Conservation (phyloP, 2,113 vertebrate species). For the Crocuta crocuta region DNA sequence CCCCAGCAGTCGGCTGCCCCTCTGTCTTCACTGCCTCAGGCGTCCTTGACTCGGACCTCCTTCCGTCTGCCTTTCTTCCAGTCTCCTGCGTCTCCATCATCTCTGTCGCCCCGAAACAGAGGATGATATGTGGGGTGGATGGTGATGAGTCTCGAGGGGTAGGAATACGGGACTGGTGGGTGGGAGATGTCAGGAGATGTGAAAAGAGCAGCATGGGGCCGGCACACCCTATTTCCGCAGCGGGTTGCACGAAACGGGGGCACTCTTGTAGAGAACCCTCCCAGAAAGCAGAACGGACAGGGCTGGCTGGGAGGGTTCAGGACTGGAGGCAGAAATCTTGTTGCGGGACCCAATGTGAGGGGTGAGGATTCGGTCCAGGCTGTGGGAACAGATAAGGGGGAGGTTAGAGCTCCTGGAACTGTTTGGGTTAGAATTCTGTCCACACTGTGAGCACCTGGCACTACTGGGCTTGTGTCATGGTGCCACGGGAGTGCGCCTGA, state of each 20-base stretch:
- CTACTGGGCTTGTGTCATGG: background rate
- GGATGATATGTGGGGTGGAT: no score
- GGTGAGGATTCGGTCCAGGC: background rate
- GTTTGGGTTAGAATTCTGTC: background rate
- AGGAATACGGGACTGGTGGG: background rate
- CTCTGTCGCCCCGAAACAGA: background rate
- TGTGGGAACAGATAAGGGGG: background rate
- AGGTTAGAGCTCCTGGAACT: background rate
- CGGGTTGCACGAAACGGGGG: background rate
- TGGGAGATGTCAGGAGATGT: no score
- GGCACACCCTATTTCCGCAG: background rate
- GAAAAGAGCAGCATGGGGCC: background rate
- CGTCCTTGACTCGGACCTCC: background rate
- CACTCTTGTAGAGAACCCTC: background rate
- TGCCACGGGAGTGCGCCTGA: background rate
- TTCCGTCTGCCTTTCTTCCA: background rate
- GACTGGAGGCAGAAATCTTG: background rate
- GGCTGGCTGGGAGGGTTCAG: background rate
- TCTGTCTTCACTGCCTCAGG: background rate
- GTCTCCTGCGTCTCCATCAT: background rate
- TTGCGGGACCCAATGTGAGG: background rate
- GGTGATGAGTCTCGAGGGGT: background rate
- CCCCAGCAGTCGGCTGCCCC: background rate
- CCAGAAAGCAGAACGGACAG: background rate
- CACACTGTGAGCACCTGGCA: background rate